phyloP scores from a whole-genome alignment of 2,888 invertebrate genomes.

The Thalpophila matura region DNA sequence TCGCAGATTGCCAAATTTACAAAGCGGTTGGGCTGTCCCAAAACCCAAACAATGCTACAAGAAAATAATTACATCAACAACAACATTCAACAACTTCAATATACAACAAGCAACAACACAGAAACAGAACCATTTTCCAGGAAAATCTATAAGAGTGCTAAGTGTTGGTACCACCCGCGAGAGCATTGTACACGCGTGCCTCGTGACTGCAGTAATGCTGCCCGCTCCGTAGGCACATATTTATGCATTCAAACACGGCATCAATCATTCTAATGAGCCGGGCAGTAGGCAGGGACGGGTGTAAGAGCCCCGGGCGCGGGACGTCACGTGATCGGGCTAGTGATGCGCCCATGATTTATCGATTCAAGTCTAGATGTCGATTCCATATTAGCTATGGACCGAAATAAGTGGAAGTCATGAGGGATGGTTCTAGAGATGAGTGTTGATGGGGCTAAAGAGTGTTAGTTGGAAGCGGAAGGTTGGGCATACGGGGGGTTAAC shows the following conservation, averaged over 20 bases:
- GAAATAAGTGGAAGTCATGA: background rate
- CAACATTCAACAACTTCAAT: constrained; percentile 9
- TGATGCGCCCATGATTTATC: constrained; percentile 73
- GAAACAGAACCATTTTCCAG: constrained; percentile 26
- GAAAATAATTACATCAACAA: constrained; percentile 19
- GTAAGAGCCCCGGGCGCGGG: constrained; percentile 68
- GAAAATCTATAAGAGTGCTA: constrained; percentile 37
- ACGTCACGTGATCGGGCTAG: constrained; percentile 75
- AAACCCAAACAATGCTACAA: background rate
- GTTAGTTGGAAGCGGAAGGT: no score
- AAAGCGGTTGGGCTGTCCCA: no score
- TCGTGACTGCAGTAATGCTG: constrained; percentile 78
- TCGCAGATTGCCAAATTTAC: no score
- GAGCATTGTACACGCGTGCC: constrained; percentile 73
- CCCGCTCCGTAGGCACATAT: constrained; percentile 78
- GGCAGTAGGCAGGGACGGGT: constrained; percentile 74
- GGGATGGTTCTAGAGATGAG: no score
- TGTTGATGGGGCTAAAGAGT: no score
- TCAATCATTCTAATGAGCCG: constrained; percentile 90
- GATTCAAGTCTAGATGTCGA: constrained; percentile 45
- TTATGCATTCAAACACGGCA: constrained; percentile 86
- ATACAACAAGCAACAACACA: background rate
- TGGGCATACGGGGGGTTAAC: no score
- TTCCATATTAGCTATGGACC: background rate
- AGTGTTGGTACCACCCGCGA: constrained; percentile 52